A percentile compares a stretch with the other conserved stretches of the same genome.
These are phyloP conservation scores for Harpalus rubripes DNA, from an alignment of 2,888 invertebrate genomes.

Conservation along the genomic window DNA sequence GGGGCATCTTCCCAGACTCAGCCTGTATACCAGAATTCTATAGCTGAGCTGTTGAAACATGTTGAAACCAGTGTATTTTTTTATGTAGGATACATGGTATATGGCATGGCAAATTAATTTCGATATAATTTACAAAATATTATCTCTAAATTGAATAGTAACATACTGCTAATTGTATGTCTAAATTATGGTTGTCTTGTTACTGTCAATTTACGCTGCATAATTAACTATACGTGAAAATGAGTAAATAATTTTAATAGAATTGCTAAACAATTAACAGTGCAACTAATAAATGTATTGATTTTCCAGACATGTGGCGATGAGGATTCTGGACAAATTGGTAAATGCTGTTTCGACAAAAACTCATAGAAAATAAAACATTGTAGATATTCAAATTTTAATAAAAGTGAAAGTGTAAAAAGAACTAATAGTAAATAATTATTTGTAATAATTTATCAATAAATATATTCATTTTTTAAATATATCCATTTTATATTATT, in stretches of 20 bases:
- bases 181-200: slow-evolving; percentile 11
- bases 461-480: not conserved
- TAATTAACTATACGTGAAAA: slow-evolving; percentile 32
- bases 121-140: not conserved
- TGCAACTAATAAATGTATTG: slow-evolving; percentile 35
- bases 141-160: not conserved
- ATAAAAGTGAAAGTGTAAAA: not conserved
- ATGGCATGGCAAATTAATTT: not conserved
- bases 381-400: slow-evolving; percentile 6
- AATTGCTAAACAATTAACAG: not conserved
- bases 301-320: slow-evolving; percentile 51
- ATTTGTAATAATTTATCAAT: slow-evolving; percentile 19
- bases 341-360: slow-evolving; percentile 53
- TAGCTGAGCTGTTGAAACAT: too few species aligned
- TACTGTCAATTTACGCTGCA: slow-evolving; percentile 18
- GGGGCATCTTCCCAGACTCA: too few species aligned
- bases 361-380: slow-evolving; percentile 3
- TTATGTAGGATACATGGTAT: too few species aligned
- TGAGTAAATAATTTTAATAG: not conserved
- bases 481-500: too few species aligned
- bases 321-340: slow-evolving; percentile 5
- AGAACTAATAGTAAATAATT: not conserved
- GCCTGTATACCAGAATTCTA: too few species aligned
- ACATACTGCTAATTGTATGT: not conserved
- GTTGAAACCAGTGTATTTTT: too few species aligned